Percentiles rank a stretch among this genome's conserved stretches.
Evolutionary conservation across 2,888 invertebrate genomes (phyloP).

Genomic region (Trichopoda pennipes): DNA sequence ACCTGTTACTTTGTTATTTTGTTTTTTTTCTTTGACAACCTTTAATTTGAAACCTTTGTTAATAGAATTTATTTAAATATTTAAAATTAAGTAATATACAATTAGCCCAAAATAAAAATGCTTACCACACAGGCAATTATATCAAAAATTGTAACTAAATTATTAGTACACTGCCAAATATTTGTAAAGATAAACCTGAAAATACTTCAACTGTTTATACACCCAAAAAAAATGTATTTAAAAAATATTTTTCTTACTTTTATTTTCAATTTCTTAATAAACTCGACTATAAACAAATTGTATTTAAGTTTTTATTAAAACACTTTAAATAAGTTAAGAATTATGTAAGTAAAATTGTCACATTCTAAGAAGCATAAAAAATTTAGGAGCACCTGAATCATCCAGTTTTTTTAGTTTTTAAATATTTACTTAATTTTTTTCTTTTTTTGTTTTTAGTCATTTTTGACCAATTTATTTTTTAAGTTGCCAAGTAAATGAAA

Average conservation of each 20-base stretch:
- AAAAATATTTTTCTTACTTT: not conserved
- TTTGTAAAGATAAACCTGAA: conserved; percentile 18
- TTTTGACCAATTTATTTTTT: conserved; percentile 1
- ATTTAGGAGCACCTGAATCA: conserved; percentile 68
- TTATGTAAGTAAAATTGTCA: conserved; percentile 51
- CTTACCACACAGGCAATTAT: conserved; percentile 63
- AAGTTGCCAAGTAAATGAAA: not conserved
- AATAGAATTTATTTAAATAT: not conserved
- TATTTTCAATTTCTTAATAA: not conserved
- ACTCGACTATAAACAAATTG: not conserved
- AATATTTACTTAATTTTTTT: conserved; percentile 22
- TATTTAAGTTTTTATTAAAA: conserved; percentile 14
- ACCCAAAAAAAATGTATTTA: conserved; percentile 30
- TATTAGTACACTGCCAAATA: conserved; percentile 3
- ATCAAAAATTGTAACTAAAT: conserved; percentile 22
- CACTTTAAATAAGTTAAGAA: conserved; percentile 40
- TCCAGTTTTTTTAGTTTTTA: conserved; percentile 47
- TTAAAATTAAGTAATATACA: not conserved
- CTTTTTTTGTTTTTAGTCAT: not conserved
- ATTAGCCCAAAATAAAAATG: conserved; percentile 42
- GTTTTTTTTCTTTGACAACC: conserved; percentile 33
- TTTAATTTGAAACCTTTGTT: not conserved
- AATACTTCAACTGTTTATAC: not conserved
- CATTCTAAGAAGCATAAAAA: conserved; percentile 25
- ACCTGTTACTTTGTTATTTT: conserved; percentile 52